Base-by-base conservation (phyloP, 2,797 vertebrate genomes). In the Diplodus sargus region DNA sequence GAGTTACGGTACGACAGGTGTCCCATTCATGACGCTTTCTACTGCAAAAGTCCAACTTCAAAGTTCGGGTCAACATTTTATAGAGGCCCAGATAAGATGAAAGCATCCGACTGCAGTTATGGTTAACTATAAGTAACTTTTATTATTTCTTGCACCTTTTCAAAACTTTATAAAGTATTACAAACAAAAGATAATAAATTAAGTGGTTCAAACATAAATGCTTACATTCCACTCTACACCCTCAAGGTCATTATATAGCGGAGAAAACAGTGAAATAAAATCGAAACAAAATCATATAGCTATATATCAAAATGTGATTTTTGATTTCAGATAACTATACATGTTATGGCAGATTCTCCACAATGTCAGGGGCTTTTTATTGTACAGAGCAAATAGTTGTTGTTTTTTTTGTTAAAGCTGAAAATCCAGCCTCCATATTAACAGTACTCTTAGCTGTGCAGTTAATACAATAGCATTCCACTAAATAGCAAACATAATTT, bases 151-250 rank as follows among this genome's bases (percentile, higher is more conserved):
- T 91, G 76, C 79, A 85, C 49, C 10, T 83, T 85, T 83, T 81
- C 61, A 88, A 91, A 91, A 88, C 70, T 61, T 90, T 74, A 82
- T 89, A 82, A 87, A 80, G 87, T 91, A 84, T 86, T 85, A 92
- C 86, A 90, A 88, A 93, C 56, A 88, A 85, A 91, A 89, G 59
- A 90, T 78, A 94, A 95, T 94, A 95, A 94, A 92, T 95, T 94
- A 94, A 90, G 81, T 78, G 84, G 84, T 88, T 89, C 53, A 88
- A 85, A 86, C 90, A 85, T 86, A 79, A 85, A 78, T 86, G 82
- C 74, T 89, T 86, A 90, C 85, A 87, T 86, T 93, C 81, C 83
- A 88, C 85, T 86, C 72, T 70, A 84, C 68, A 83, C 53, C 74
- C 70, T 70, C 39, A 76, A 79, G 64, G 64, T 82, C 56, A 23